phyloP scores from a whole-genome alignment of 1,140 invertebrate species.

The Heliconius melpomene region DNA sequence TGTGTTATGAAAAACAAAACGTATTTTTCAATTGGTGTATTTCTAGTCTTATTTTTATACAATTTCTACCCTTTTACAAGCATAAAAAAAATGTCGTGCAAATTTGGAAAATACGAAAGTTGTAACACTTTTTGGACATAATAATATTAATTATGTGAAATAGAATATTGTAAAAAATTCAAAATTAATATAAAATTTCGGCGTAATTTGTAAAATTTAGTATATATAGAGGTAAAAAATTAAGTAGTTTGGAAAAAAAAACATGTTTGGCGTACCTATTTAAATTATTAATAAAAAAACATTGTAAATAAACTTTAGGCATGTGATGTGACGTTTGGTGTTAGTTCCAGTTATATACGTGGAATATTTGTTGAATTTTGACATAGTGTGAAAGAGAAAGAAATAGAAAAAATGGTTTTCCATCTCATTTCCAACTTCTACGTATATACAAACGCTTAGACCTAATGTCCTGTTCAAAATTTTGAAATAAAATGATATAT shows the following conservation, averaged over 20 bases:
- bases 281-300: slow-evolving; percentile 53
- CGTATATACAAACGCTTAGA: background rate
- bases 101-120: slow-evolving; percentile 41
- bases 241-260: slow-evolving; percentile 43
- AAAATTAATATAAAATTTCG: slow-evolving; percentile 58
- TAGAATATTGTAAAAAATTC: slow-evolving; percentile 47
- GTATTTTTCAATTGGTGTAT: slow-evolving; percentile 67
- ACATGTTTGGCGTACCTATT: slow-evolving; percentile 62
- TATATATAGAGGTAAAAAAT: background rate
- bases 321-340: slow-evolving; percentile 57
- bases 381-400: background rate
- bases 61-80: slow-evolving; percentile 44
- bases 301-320: slow-evolving; percentile 71
- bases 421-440: background rate
- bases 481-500: background rate
- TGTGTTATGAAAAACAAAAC: slow-evolving; percentile 24
- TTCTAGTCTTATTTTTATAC: slow-evolving; percentile 68
- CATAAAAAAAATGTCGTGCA: slow-evolving; percentile 43
- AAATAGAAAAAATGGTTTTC: background rate
- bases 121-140: slow-evolving; percentile 50
- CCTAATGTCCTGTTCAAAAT: background rate
- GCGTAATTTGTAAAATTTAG: slow-evolving; percentile 71
- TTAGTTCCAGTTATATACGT: slow-evolving; percentile 6
- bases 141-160: slow-evolving; percentile 34
- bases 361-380: slow-evolving; percentile 3